A percentile compares a stretch with the other conserved stretches of the same genome.
Evolutionary conservation across 2,797 vertebrate species (phyloP).

Genomic region (Halcyon smyrnensis): DNA sequence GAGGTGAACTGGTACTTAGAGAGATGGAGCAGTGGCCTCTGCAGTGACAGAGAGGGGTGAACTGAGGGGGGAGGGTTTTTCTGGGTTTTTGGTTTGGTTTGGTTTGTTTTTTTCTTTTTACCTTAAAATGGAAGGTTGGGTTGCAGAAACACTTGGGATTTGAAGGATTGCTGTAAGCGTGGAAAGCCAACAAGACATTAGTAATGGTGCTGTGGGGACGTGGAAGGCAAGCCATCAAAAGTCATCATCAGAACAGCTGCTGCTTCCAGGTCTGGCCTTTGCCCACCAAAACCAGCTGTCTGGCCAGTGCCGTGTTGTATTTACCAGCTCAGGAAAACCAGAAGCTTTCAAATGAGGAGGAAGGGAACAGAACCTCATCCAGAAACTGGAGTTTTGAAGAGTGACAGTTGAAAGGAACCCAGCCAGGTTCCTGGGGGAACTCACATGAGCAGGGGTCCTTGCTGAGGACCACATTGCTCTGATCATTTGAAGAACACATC

Average conservation of each 20-base stretch:
- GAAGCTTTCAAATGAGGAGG: neutral
- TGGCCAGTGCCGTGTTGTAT: neutral
- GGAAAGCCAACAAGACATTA: neutral
- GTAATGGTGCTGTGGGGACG: neutral
- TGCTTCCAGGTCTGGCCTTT: neutral
- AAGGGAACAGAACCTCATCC: neutral
- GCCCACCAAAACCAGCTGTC: neutral
- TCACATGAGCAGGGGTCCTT: accelerated
- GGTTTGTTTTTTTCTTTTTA: neutral
- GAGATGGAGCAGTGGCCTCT: neutral
- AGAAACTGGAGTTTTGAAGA: neutral
- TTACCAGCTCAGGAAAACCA: neutral
- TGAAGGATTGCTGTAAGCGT: neutral
- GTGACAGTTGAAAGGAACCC: neutral
- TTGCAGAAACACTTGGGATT: neutral
- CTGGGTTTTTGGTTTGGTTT: neutral
- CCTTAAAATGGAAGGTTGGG: neutral
- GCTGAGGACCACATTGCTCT: neutral
- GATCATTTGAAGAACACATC: neutral
- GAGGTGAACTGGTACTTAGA: neutral
- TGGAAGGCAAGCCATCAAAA: neutral
- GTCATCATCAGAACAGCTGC: neutral
- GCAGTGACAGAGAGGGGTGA: neutral
- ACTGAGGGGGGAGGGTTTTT: neutral
- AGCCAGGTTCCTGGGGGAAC: neutral